Evolutionary conservation across 2,797 vertebrate species (phyloP), one percentile per base, ranked within the genome.

Genomic region (Martes flavigula): DNA sequence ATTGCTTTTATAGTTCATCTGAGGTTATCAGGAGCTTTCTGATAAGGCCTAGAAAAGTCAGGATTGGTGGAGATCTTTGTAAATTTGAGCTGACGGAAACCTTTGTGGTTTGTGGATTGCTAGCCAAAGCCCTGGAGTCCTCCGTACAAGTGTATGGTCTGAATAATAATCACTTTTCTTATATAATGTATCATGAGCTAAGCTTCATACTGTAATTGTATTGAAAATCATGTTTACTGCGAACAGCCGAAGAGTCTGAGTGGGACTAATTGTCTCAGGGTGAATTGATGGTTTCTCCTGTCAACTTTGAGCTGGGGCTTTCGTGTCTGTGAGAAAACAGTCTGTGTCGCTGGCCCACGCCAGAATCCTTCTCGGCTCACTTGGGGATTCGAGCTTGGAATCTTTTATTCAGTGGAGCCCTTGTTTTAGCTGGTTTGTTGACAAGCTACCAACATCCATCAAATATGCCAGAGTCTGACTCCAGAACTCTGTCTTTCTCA

Each of bases 361-460:
- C 3, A 46, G 27, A 87, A 25, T 35, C 38, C 64, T 87, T 58
- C 27, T 90, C 81, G 56, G 32, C 56, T 54, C 93, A 79, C 84
- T 85, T 88, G 85, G 66, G 92, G 56, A 91, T 96, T 97, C 7
- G 0, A 81, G 62, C 43, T 91, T 43, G 4, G 23, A 83, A 86
- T 86, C 35, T 90, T 93, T 92, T 92, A 92, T 95, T 96, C 81
- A 84, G 38, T 46, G 51, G 66, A 95, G 30, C 0, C 58, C 64
- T 64, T 92, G 87, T 96, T 87, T 62, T 27, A 94, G 38, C 66
- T 95, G 62, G 48, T 72, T 93, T 97, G 91, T 97, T 97, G 97
- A 97, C 91, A 97, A 79, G 68, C 25, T 96, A 94, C 77, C 75
- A 77, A 81, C 64, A 95, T 94, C 82, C 73, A 97, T 96, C 96